Base-by-base conservation (phyloP, 2,888 invertebrate genomes). In the Quadriops clusia region DNA sequence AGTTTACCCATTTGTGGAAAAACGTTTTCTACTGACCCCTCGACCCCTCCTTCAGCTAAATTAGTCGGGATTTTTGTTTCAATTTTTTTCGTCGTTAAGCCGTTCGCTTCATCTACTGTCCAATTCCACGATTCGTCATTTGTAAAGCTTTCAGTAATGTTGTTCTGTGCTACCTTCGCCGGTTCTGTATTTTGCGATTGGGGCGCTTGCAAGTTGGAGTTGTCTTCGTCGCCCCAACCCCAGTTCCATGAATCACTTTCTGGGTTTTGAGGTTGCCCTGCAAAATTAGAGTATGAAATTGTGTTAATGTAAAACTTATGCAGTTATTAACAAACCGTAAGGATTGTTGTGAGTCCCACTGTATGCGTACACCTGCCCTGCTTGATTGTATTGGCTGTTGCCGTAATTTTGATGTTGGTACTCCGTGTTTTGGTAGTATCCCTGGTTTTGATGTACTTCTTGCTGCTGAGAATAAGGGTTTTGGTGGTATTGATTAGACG, bases 91-190 rank as follows among this genome's bases (percentile, higher is more conserved):
- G 49, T 48, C 21, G 51, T 44, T 23, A 45, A 43, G 17, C 58
- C 33, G 18, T 37, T 43, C 26, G 58, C 57, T 6, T 70, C 69
- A 30, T 72, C 72, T 44, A 63, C 59, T 4, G 66, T 56, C 75
- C 74, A 77, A 49, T 70, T 72, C 76, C 76, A 77, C 22, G 65
- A 63, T 40, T 72, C 68, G 26, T 62, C 62, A 12, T 63, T 55
- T 9, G 58, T 62, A 55, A 77, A 74, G 48, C 72, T 72, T 41
- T 75, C 73, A 33, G 65, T 64, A 30, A 61, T 58, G 22, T 48
- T 53, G 3, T 49, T 47, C n/a, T n/a, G n/a, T n/a, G n/a, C n/a
- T n/a, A n/a, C n/a, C n/a, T n/a, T n/a, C 32, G 49, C 12, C 32
- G 29, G 33, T 46, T 33, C 45, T 23, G 37, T 45, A 50, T 44